These are phyloP conservation scores for Fulica atra DNA, from an alignment of 2,113 vertebrate genomes.

Conservation along the genomic window DNA sequence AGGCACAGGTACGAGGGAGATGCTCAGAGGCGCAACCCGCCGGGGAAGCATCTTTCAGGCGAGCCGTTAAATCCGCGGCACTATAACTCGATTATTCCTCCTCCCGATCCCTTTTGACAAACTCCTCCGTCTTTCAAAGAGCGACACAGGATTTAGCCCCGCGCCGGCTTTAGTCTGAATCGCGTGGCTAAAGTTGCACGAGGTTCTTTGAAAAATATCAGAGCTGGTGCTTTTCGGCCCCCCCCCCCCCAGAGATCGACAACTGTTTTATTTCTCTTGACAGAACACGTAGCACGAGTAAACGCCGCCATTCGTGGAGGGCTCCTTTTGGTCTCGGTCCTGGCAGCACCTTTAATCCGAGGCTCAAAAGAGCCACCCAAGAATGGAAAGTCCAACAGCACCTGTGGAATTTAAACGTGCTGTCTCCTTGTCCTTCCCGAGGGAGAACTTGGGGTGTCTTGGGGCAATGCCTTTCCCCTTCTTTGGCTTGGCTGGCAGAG, in stretches of 20 bases:
- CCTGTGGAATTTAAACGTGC: not conserved
- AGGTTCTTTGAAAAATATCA: constrained; percentile 37
- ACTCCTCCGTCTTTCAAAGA: constrained; percentile 51
- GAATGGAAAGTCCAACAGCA: not conserved
- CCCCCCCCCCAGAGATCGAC: not conserved
- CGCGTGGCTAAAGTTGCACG: not conserved
- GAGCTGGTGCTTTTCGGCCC: not conserved
- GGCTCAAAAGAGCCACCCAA: not conserved
- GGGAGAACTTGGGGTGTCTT: not conserved
- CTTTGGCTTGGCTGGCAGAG: too few relatives aligned
- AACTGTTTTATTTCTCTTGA: constrained; percentile 59
- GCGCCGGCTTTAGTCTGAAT: not conserved
- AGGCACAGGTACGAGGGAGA: constrained; percentile 15
- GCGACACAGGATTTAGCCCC: constrained; percentile 48
- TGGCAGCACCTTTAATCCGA: not conserved
- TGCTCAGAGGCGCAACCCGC: not conserved
- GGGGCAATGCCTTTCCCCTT: fast-evolving
- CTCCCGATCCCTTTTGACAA: constrained; percentile 35
- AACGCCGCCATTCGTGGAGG: not conserved
- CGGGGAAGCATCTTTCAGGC: not conserved
- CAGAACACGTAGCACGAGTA: constrained; percentile 22
- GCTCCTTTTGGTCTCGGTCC: not conserved
- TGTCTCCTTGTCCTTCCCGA: fast-evolving
- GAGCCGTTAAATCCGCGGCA: constrained; percentile 11
- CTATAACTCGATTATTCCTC: constrained; percentile 51